Percentiles rank a stretch among this genome's conserved stretches.
These are phyloP conservation scores for Pyrocoelia pectoralis DNA, from an alignment of 2,888 invertebrate genomes.

Conservation along the genomic window DNA sequence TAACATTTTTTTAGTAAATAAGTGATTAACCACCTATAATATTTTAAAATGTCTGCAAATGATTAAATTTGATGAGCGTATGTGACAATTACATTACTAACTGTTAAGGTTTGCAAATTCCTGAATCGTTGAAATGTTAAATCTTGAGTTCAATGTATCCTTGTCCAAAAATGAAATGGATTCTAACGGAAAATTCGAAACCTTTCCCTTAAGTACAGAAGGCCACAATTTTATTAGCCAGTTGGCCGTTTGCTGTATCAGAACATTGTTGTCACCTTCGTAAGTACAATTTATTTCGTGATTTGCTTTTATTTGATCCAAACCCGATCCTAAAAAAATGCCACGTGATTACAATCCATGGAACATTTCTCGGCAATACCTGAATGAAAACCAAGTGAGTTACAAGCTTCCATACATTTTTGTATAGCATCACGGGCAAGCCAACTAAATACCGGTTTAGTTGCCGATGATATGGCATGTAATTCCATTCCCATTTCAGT, in stretches of 20 bases:
- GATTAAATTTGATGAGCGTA: not conserved
- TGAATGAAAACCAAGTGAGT: conserved; percentile 91
- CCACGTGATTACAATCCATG: no score
- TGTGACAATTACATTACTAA: conserved; percentile 46
- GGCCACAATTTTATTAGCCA: conserved; percentile 77
- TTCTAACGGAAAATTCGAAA: conserved; percentile 67
- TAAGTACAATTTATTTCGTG: conserved; percentile 90
- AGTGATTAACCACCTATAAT: conserved; percentile 83
- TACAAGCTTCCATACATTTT: conserved; percentile 92
- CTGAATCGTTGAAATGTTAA: conserved; percentile 59
- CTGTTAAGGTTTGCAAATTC: conserved; percentile 63
- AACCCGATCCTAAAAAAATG: conserved; percentile 68
- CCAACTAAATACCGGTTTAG: conserved; percentile 86
- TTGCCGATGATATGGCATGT: conserved; percentile 80
- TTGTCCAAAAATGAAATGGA: conserved; percentile 71
- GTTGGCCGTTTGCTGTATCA: conserved; percentile 83
- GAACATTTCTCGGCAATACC: conserved; percentile 55
- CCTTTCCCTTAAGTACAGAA: conserved; percentile 53
- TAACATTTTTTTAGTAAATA: conserved; percentile 75
- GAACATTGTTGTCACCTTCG: conserved; percentile 90
- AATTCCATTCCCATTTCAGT: conserved; percentile 69
- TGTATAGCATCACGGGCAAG: conserved; percentile 86
- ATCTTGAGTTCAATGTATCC: conserved; percentile 64
- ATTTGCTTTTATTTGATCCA: conserved; percentile 79
- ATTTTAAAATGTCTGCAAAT: conserved; percentile 67